Evolutionary conservation across 1,140 invertebrate species (phyloP).

Genomic region (Bilobella aurantiaca): DNA sequence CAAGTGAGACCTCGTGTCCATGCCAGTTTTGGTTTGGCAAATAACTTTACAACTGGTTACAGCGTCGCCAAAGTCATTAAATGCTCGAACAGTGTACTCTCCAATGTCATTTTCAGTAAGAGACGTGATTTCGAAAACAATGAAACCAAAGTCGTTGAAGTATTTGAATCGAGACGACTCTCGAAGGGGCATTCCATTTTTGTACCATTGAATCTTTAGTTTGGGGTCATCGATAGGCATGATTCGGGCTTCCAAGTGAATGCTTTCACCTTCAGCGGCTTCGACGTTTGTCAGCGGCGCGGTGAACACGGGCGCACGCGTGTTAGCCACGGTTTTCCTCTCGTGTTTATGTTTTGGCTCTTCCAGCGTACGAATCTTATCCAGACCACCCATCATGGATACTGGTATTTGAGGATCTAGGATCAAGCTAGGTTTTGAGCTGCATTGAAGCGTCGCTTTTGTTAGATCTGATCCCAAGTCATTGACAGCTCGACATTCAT

Average conservation of each 20-base stretch:
- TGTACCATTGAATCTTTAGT: conserved; percentile 87
- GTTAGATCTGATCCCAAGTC: conserved; percentile 82
- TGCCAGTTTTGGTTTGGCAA: conserved; percentile 53
- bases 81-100: conserved; percentile 82
- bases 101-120: conserved; percentile 91
- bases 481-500: conserved; percentile 84
- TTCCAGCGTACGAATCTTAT: conserved; percentile 86
- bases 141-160: conserved; percentile 91
- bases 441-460: conserved; percentile 70
- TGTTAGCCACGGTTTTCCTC: conserved; percentile 45
- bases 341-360: conserved; percentile 59
- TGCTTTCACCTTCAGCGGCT: conserved; percentile 76
- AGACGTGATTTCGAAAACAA: conserved; percentile 83
- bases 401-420: conserved; percentile 87
- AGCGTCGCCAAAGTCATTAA: conserved; percentile 66
- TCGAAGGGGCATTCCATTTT: conserved; percentile 79
- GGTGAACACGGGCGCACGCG: conserved; percentile 80
- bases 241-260: conserved; percentile 87
- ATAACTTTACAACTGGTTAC: conserved; percentile 84
- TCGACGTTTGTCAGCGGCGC: conserved; percentile 77
- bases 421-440: conserved; percentile 82
- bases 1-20: conserved; percentile 72
- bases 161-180: conserved; percentile 76
- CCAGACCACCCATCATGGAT: conserved; percentile 82
- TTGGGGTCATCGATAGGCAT: conserved; percentile 88